Conservation (phyloP, 2,888 invertebrate genomes). For the Microctonus brassicae region DNA sequence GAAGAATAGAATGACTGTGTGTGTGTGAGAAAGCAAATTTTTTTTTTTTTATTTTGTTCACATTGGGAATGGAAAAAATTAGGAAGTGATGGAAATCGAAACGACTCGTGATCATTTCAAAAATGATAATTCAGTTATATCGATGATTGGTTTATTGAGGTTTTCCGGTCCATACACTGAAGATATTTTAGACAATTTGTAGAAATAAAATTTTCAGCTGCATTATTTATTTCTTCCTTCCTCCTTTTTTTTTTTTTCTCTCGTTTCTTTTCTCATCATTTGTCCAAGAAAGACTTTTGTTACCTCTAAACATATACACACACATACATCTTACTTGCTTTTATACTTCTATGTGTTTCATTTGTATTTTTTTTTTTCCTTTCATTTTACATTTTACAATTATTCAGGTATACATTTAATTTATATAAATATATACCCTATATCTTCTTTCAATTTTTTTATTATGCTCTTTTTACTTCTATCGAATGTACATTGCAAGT, state of each 20-base stretch:
- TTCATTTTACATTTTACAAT: background rate
- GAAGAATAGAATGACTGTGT: background rate
- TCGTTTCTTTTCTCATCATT: background rate
- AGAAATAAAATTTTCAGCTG: slow-evolving; percentile 18
- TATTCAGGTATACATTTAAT: background rate
- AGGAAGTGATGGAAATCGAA: background rate
- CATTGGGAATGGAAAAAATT: background rate
- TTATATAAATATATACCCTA: slow-evolving; percentile 19
- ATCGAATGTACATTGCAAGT: slow-evolving; percentile 23
- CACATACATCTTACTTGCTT: background rate
- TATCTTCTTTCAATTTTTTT: background rate
- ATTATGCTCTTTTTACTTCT: slow-evolving; percentile 8
- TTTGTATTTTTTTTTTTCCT: background rate
- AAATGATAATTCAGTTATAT: slow-evolving; percentile 30
- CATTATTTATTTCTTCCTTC: background rate
- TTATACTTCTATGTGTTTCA: background rate
- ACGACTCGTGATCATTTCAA: slow-evolving; percentile 5
- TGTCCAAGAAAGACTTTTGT: background rate
- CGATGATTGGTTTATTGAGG: slow-evolving; percentile 47
- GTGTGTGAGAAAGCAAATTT: background rate
- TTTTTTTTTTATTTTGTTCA: background rate
- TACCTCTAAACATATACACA: background rate
- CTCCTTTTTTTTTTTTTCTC: background rate
- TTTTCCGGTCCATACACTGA: slow-evolving; percentile 44
- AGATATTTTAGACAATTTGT: slow-evolving; percentile 13